Percentiles rank a stretch among this genome's conserved stretches.
phyloP scores from a whole-genome alignment of 2,113 vertebrate genomes.

The Otocyon megalotis region DNA sequence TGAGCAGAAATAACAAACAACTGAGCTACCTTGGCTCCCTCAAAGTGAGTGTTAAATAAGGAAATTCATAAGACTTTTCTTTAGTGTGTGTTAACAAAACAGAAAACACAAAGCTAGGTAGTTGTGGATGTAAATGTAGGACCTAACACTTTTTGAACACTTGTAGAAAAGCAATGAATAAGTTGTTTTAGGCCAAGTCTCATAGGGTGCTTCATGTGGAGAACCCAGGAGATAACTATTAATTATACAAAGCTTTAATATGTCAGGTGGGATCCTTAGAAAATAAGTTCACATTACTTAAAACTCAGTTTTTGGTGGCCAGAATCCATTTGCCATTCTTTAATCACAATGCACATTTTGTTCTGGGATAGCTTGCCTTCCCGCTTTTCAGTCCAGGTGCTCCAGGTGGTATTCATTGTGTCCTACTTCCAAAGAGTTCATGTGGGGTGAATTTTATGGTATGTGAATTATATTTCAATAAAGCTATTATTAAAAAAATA shows the following conservation, averaged over 20 bases:
- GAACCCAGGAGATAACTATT: not conserved
- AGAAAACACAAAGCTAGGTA: not conserved
- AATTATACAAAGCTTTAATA: not conserved
- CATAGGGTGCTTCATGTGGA: not conserved
- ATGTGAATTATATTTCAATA: not conserved
- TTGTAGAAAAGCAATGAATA: not conserved
- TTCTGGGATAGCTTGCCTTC: not conserved
- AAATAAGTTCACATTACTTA: not conserved
- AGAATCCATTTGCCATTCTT: not conserved
- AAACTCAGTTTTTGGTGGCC: not conserved
- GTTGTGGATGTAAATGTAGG: not conserved
- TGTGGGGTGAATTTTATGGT: not conserved
- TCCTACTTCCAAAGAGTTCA: constrained; percentile 14
- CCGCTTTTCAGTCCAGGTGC: not conserved
- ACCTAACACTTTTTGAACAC: not conserved
- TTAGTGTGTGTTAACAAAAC: not conserved
- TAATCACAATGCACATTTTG: not conserved
- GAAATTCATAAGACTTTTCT: not conserved
- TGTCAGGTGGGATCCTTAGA: not conserved
- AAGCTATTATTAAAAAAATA: not conserved
- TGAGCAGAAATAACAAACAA: not conserved
- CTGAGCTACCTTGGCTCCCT: not conserved
- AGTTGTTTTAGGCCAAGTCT: not conserved
- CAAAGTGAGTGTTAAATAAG: not conserved
- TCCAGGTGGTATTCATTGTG: not conserved